Conservation (phyloP, 1,140 invertebrate species). For the Ceratitis capitata region DNA sequence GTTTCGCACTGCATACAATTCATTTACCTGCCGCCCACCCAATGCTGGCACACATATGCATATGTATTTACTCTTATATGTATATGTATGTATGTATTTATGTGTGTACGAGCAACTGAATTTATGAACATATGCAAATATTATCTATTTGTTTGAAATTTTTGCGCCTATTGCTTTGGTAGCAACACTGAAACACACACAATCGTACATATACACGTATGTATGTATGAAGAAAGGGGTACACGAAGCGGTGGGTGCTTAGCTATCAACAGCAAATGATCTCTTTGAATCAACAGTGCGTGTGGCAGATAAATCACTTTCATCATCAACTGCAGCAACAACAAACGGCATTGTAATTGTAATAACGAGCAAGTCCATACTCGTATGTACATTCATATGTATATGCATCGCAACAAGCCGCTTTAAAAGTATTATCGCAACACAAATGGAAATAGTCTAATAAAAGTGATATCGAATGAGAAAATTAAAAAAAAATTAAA, state of each 20-base stretch:
- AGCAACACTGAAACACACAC: background rate
- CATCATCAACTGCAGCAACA: conserved; percentile 14
- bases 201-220: background rate
- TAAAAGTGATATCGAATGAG: background rate
- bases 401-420: too few relatives aligned
- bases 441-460: background rate
- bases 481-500: too few relatives aligned
- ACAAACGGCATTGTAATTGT: background rate
- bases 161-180: background rate
- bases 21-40: background rate
- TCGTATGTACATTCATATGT: too few relatives aligned
- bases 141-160: conserved; percentile 4
- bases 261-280: conserved; percentile 16
- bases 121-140: too few relatives aligned
- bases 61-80: too few relatives aligned
- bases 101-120: background rate
- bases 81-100: background rate
- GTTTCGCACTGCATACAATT: background rate
- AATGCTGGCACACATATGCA: background rate
- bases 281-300: conserved; percentile 27
- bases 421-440: too few relatives aligned
- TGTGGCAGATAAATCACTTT: conserved; percentile 36
- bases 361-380: too few relatives aligned
- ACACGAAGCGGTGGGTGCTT: background rate
- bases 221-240: background rate